Base-by-base conservation (phyloP, 2,888 invertebrate genomes). In the Lasioglossum zephyrum region DNA sequence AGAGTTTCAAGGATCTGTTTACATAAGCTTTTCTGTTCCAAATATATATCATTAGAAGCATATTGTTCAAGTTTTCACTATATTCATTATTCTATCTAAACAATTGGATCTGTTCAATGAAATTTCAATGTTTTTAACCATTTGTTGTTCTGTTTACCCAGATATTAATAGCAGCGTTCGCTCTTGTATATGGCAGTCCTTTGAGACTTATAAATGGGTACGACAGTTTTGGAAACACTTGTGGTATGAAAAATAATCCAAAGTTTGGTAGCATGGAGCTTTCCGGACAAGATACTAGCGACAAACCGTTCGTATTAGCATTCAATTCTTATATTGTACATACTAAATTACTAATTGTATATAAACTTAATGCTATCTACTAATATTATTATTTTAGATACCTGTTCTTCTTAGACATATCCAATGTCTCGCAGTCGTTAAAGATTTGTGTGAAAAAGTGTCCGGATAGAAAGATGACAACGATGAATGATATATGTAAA, bases 211-310 rank as follows among this genome's bases (percentile, higher is more conserved):
- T 98, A 86, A 98, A 98, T 96, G 99, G 99, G 31, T 98, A 98
- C 95, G 99, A 99, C 95, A 98, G 98, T 81, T 99, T 98, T 96
- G 99, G 99, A 13, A 99, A 99, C 94, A 98, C 98, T 53, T 99
- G 99, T 95, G 99, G 99, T 26, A 97, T 97, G 41, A 97, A 97
- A 92, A 96, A 95, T 89, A 99, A 99, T 95, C 97, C 97, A 90
- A 97, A 96, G 89, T 96, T 98, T 86, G 97, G 97, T 13, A 96
- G 97, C 89, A 96, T 97, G 93, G 97, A 97, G 5, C 95, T 97
- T 74, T 98, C 98, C 39, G 99, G 99, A 18, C 96, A 97, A 92
- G 97, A 98, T 93, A 98, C 98, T 66, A 96, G 96, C 44, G 97
- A 98, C 89, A 97, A 97, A 93, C 97, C 97, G 91, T 96, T 91